Conservation (phyloP, 1,140 invertebrate genomes). For the Lerema accius region DNA sequence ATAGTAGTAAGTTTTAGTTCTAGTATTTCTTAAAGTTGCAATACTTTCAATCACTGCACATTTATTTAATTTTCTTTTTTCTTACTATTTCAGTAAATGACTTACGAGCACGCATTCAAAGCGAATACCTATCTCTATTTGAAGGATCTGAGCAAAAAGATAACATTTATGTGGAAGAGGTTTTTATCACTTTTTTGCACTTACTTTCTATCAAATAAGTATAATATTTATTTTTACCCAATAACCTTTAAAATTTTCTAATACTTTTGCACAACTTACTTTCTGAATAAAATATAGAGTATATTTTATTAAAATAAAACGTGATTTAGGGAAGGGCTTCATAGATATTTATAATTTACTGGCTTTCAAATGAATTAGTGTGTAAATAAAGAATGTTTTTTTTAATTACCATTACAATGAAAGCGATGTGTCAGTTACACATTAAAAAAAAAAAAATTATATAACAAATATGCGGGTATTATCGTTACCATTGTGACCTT, state of each 20-base stretch:
- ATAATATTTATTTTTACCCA: neutral
- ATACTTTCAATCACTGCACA: neutral
- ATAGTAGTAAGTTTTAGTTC: constrained; percentile 79
- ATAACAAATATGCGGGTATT: too few species aligned
- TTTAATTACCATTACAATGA: too few species aligned
- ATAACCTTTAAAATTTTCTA: neutral
- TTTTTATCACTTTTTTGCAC: constrained; percentile 39
- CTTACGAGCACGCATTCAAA: constrained; percentile 61
- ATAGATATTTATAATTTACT: too few species aligned
- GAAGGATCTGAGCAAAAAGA: constrained; percentile 46
- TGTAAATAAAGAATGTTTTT: too few species aligned
- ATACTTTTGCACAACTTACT: neutral
- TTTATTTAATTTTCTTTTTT: constrained; percentile 34
- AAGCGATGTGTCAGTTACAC: too few species aligned
- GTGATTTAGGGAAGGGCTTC: too few species aligned
- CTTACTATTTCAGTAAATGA: constrained; percentile 82
- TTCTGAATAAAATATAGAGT: too few species aligned
- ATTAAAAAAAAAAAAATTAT: too few species aligned
- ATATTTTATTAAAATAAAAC: too few species aligned
- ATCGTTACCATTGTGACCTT: too few species aligned
- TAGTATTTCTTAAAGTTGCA: too few species aligned
- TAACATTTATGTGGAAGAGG: constrained; percentile 50
- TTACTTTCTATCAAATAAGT: constrained; percentile 6
- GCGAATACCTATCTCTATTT: constrained; percentile 41
- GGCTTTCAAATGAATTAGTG: too few species aligned